Evolutionary conservation across 1,140 invertebrate species (phyloP).

Genomic region (Xylocopa sonorina): DNA sequence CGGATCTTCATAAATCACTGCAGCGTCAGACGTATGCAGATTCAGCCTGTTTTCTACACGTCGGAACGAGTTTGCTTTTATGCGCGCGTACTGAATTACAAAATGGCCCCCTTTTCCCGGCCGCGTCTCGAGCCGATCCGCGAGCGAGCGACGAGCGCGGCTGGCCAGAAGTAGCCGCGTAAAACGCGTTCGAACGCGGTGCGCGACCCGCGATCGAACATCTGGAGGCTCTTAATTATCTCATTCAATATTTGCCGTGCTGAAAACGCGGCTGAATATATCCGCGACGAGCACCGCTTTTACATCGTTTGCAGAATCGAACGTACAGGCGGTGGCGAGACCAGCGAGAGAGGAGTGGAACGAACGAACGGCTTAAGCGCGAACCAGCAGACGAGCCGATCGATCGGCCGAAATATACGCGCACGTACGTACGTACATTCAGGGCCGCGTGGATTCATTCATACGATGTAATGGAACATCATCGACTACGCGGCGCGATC

Average conservation of each 20-base stretch:
- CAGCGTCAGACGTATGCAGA: slow-evolving; percentile 34
- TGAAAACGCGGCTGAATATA: neutral
- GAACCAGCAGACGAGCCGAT: slow-evolving; percentile 34
- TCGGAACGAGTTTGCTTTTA: slow-evolving; percentile 5
- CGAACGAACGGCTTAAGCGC: slow-evolving; percentile 26
- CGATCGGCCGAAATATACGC: slow-evolving; percentile 61
- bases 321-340: neutral
- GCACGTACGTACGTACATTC: too few relatives aligned
- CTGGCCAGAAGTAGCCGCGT: too few relatives aligned
- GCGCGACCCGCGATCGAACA: neutral
- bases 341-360: neutral
- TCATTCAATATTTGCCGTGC: neutral
- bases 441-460: slow-evolving; percentile 57
- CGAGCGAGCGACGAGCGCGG: too few relatives aligned
- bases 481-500: slow-evolving; percentile 31
- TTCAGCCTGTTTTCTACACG: slow-evolving; percentile 22
- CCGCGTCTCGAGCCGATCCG: too few relatives aligned
- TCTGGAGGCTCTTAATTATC: slow-evolving; percentile 14
- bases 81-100: neutral
- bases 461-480: slow-evolving; percentile 59
- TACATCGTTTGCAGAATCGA: neutral
- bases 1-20: slow-evolving; percentile 44
- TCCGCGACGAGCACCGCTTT: neutral
- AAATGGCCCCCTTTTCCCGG: neutral
- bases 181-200: too few relatives aligned